A percentile compares a stretch with the other conserved stretches of the same genome.
phyloP scores from a whole-genome alignment of 2,797 vertebrate genomes.

The Oryzias sinensis region DNA sequence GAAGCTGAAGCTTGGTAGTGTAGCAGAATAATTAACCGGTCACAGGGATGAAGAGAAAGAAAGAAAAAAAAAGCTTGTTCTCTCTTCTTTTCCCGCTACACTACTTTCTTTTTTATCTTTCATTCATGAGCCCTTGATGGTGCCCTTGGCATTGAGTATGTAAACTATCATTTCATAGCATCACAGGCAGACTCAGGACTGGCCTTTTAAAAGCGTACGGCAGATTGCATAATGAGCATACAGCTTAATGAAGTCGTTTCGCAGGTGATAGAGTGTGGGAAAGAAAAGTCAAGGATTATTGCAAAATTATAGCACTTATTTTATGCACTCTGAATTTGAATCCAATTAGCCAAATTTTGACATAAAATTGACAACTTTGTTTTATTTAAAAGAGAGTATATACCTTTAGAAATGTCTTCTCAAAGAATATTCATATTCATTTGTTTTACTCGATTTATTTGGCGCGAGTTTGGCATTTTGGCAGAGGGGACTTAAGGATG shows the following conservation, averaged over 20 bases:
- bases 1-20: constrained; percentile 55
- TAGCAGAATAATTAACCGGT: constrained; percentile 67
- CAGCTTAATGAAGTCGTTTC: constrained; percentile 63
- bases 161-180: constrained; percentile 71
- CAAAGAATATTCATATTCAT: too few relatives aligned
- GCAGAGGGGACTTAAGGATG: too few relatives aligned
- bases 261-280: constrained; percentile 43
- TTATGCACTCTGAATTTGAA: constrained; percentile 36
- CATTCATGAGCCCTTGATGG: constrained; percentile 75
- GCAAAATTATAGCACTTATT: constrained; percentile 23
- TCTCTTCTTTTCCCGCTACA: constrained; percentile 51
- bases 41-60: constrained; percentile 44
- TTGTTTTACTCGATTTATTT: too few relatives aligned
- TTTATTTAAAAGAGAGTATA: too few relatives aligned
- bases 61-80: constrained; percentile 16
- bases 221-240: constrained; percentile 59
- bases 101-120: constrained; percentile 70
- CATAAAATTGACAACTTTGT: too few relatives aligned
- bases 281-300: constrained; percentile 48
- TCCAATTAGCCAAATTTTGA: neutral
- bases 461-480: too few relatives aligned
- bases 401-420: too few relatives aligned
- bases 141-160: constrained; percentile 74
- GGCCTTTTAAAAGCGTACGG: constrained; percentile 55
- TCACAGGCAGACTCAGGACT: constrained; percentile 51